A percentile compares a stretch with the other conserved stretches of the same genome.
phyloP scores from a whole-genome alignment of 2,113 vertebrate genomes.

The Atlantisia rogersi region DNA sequence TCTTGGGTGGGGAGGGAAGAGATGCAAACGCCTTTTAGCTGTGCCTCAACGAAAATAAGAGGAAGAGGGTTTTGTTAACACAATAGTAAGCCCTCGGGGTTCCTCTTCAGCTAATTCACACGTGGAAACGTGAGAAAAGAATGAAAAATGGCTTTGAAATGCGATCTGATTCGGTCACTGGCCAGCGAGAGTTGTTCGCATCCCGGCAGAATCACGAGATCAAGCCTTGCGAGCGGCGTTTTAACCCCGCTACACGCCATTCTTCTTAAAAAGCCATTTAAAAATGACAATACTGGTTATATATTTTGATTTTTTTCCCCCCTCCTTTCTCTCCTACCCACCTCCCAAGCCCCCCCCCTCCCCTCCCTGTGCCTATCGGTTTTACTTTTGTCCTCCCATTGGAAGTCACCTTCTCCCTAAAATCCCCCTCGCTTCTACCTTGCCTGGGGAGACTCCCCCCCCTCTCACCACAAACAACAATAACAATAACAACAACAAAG shows the following conservation, averaged over 20 bases:
- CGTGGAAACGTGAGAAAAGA: constrained; percentile 51
- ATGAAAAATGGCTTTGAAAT: constrained; percentile 46
- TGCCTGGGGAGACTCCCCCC: not conserved
- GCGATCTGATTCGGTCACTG: not conserved
- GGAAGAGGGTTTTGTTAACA: not conserved
- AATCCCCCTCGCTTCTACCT: not conserved
- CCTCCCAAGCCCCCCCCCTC: not conserved
- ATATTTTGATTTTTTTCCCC: no score
- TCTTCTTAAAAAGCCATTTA: not conserved
- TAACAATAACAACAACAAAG: constrained; percentile 24
- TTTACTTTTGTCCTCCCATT: not conserved
- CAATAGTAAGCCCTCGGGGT: not conserved
- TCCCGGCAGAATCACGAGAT: not conserved
- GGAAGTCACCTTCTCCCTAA: not conserved
- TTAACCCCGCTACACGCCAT: not conserved
- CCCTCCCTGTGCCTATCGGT: not conserved
- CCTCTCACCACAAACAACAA: not conserved
- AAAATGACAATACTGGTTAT: not conserved
- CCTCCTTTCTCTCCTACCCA: not conserved
- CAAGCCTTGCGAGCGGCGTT: not conserved
- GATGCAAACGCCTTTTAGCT: not conserved
- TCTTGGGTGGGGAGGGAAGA: accelerated
- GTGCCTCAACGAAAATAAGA: not conserved
- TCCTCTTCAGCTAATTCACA: constrained; percentile 15
- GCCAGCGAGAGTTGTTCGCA: not conserved